A percentile compares a stretch with the other conserved stretches of the same genome.
Conservation (phyloP, 2,888 invertebrate species). For the Mythimna loreyi region DNA sequence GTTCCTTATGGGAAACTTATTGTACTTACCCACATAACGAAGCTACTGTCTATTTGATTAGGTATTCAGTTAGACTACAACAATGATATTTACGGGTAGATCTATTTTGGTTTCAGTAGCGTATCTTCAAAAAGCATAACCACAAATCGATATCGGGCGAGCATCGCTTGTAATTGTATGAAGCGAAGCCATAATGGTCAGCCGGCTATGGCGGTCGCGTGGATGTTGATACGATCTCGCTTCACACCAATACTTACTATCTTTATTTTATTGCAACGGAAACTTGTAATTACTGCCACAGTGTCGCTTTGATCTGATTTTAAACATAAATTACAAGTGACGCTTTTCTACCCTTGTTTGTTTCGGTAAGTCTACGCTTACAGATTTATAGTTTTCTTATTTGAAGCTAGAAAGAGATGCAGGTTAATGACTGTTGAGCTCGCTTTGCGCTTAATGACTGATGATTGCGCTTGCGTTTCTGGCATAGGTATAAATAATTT, state of each 20-base stretch:
- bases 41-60: no score
- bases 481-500: not conserved
- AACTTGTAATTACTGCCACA: slow-evolving; percentile 76
- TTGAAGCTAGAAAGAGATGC: slow-evolving; percentile 19
- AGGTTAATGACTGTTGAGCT: slow-evolving; percentile 25
- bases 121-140: slow-evolving; percentile 52
- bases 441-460: not conserved
- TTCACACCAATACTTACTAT: slow-evolving; percentile 69
- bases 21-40: no score
- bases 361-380: not conserved
- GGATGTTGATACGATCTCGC: slow-evolving; percentile 76
- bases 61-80: no score
- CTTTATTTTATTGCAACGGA: slow-evolving; percentile 81
- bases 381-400: slow-evolving; percentile 10
- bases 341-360: slow-evolving; percentile 27
- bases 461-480: slow-evolving; percentile 7
- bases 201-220: slow-evolving; percentile 64
- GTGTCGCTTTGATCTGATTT: slow-evolving; percentile 73
- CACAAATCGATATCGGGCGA: slow-evolving; percentile 75
- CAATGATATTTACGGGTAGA: not conserved
- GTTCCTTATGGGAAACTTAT: no score
- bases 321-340: slow-evolving; percentile 64
- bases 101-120: slow-evolving; percentile 32
- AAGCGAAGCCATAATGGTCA: slow-evolving; percentile 84
- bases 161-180: slow-evolving; percentile 79